These are phyloP conservation scores for Arctocebus calabarensis DNA, from an alignment of 2,797 vertebrate genomes.

Conservation along the genomic window DNA sequence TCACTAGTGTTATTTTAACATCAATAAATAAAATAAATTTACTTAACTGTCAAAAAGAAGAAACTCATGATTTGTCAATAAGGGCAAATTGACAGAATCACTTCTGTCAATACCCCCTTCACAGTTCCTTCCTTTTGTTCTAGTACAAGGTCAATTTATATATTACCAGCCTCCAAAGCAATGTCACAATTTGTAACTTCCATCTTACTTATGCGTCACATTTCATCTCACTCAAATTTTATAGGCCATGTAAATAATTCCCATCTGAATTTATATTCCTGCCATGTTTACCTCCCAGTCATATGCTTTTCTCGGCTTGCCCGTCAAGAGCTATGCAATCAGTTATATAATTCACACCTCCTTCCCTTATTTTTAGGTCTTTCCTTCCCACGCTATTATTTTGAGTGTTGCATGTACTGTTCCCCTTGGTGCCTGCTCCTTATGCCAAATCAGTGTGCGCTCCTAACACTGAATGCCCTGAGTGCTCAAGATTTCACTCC, in stretches of 20 bases:
- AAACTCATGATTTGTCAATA: neutral
- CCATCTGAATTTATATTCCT: conserved; percentile 60
- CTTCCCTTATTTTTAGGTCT: conserved; percentile 82
- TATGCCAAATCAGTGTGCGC: neutral
- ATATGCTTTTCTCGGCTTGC: conserved; percentile 62
- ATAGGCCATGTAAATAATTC: conserved; percentile 62
- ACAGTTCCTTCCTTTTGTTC: neutral
- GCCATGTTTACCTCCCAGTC: conserved; percentile 61
- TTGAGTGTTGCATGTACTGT: conserved; percentile 56
- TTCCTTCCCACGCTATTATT: conserved; percentile 77
- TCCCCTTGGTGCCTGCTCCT: conserved; percentile 43
- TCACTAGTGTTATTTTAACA: conserved; percentile 38
- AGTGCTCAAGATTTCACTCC: neutral
- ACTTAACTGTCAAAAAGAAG: conserved; percentile 51
- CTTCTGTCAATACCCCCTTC: conserved; percentile 9
- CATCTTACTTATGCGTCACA: conserved; percentile 41
- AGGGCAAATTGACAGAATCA: neutral
- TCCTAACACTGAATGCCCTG: conserved; percentile 24
- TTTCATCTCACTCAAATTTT: conserved; percentile 55
- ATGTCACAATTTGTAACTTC: conserved; percentile 56
- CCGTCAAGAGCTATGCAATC: conserved; percentile 69
- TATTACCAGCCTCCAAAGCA: conserved; percentile 47
- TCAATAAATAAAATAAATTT: conserved; percentile 38
- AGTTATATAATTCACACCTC: conserved; percentile 82
- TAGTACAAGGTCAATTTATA: neutral